Conservation (phyloP, 2,888 invertebrate genomes). For the Pseudolycoriella hygida region DNA sequence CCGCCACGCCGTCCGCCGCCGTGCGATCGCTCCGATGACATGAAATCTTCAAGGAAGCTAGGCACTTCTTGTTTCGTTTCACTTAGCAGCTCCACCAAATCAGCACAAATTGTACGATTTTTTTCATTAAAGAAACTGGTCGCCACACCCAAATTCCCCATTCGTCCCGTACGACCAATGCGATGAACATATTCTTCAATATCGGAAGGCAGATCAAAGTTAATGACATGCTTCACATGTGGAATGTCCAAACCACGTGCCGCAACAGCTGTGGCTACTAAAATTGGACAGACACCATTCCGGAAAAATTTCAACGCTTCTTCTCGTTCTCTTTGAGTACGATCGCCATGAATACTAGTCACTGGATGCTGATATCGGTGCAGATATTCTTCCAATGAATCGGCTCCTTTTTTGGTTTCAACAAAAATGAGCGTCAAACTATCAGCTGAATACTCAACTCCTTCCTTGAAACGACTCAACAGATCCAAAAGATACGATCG, state of each 20-base stretch:
- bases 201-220: slow-evolving; percentile 96
- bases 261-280: slow-evolving; percentile 96
- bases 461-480: slow-evolving; percentile 58
- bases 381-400: slow-evolving; percentile 87
- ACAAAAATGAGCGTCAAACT: slow-evolving; percentile 93
- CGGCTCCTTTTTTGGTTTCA: slow-evolving; percentile 98
- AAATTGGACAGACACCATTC: slow-evolving; percentile 78
- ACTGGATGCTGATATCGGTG: slow-evolving; percentile 83
- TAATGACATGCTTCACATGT: slow-evolving; percentile 98
- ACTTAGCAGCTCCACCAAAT: slow-evolving; percentile 77
- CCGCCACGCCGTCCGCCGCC: slow-evolving; percentile 33
- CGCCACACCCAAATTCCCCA: slow-evolving; percentile 95
- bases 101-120: slow-evolving; percentile 86
- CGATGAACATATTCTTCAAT: slow-evolving; percentile 99
- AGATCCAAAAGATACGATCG: slow-evolving; percentile 90
- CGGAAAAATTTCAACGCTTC: slow-evolving; percentile 90
- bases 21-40: slow-evolving; percentile 35
- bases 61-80: slow-evolving; percentile 97
- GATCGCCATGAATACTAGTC: slow-evolving; percentile 97
- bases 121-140: slow-evolving; percentile 99
- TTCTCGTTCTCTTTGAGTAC: slow-evolving; percentile 92
- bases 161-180: slow-evolving; percentile 97
- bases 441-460: slow-evolving; percentile 54
- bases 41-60: slow-evolving; percentile 59
- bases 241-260: slow-evolving; percentile 97